Conservation (phyloP, 2,797 vertebrate species). For the Typhlichthys subterraneus region DNA sequence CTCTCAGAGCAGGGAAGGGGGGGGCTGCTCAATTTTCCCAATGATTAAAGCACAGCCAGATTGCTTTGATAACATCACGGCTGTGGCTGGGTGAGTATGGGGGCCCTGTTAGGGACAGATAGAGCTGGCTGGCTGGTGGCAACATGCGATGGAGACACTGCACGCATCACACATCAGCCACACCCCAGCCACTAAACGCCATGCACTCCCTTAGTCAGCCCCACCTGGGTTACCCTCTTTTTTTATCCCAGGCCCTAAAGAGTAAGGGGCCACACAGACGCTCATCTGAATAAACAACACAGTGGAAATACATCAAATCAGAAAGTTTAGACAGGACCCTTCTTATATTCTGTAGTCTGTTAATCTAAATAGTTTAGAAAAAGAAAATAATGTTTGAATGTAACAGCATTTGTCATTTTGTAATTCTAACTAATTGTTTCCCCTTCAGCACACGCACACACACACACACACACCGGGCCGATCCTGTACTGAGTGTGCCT, state of each 20-base stretch:
- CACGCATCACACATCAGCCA: constrained; percentile 19
- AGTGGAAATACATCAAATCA: too few species aligned
- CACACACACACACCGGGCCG: background rate
- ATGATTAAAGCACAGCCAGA: constrained; percentile 84
- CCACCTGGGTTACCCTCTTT: too few species aligned
- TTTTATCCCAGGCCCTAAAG: too few species aligned
- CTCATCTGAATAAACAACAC: too few species aligned
- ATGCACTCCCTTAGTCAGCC: too few species aligned
- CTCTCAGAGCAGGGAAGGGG: constrained; percentile 51
- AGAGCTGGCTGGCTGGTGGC: constrained; percentile 31
- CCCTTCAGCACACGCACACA: background rate
- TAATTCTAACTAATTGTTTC: constrained; percentile 47
- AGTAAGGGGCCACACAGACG: too few species aligned
- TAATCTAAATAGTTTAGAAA: too few species aligned
- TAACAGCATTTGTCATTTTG: constrained; percentile 31
- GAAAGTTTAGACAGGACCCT: too few species aligned
- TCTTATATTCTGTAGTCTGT: too few species aligned
- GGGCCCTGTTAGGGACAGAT: constrained; percentile 69
- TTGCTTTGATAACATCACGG: constrained; percentile 82
- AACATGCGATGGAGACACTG: constrained; percentile 31
- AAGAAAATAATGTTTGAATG: constrained; percentile 16
- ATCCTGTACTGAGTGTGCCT: constrained; percentile 19
- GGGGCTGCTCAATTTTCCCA: constrained; percentile 74
- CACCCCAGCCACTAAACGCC: too few species aligned
- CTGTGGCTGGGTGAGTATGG: constrained; percentile 71